Base-by-base conservation (phyloP, 2,888 invertebrate species). In the Erebia epiphron region DNA sequence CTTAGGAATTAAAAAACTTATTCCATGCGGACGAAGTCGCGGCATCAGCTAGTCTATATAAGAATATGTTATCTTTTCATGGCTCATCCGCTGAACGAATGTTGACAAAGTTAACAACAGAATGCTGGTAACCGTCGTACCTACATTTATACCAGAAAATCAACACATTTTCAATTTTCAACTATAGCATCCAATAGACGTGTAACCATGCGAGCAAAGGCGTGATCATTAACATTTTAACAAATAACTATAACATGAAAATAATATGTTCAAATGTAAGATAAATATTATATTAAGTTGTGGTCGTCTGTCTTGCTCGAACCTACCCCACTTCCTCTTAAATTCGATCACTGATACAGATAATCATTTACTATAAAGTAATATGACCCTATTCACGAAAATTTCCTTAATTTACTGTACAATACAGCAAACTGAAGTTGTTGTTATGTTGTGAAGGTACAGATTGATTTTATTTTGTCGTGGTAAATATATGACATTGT, bases 321-420 rank as follows among this genome's bases (percentile, higher is more conserved):
- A 50, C 43, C 46, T 63, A 56, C 68, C 72, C 69, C 50, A 62
- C 69, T 66, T 73, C 73, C 76, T 60, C 71, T 72, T 72, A 68
- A 73, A 73, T 70, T 69, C 57, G 69, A 71, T 73, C 69, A 76
- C 79, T 75, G 77, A 77, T 79, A 78, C 77, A 77, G 76, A 76
- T 79, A 79, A 72, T 72, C 73, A 73, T 72, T 73, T 78, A 76
- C 78, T 80, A 18, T 54, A 79, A 78, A 78, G 78, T 78, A 69
- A 77, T 75, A 74, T 73, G 80, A 73, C 82, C 82, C 82, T 82
- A 79, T 79, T 79, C 76, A 77, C 72, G 76, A 79, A 83, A 78
- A 78, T 5, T 79, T 80, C 73, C 74, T 76, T 77, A 80, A 79
- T 79, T 77, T 79, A 77, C 78, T 79, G 77, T 68, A 43, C 69